Conservation (phyloP, 2,888 invertebrate genomes). For the Lochmaea crataegi region DNA sequence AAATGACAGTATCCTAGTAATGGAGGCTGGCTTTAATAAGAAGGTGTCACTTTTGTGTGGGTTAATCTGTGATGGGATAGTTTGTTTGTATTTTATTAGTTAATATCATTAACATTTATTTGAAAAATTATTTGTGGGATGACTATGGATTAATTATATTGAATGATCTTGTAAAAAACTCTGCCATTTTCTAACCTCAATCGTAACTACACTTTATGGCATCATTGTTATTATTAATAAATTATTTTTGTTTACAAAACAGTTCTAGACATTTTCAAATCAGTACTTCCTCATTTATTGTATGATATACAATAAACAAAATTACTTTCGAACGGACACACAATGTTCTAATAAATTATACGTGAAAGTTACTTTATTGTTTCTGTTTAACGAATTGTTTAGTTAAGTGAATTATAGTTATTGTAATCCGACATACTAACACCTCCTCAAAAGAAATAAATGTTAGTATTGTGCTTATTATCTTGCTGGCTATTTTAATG, state of each 20-base stretch:
- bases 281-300: conserved; percentile 29
- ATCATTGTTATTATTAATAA: not conserved
- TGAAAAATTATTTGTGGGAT: too few relatives aligned
- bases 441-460: conserved; percentile 38
- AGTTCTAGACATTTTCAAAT: conserved; percentile 4
- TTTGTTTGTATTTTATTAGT: too few relatives aligned
- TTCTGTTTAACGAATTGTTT: conserved; percentile 42
- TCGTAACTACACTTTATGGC: not conserved
- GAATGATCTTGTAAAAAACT: not conserved
- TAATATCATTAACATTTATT: too few relatives aligned
- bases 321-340: conserved; percentile 32
- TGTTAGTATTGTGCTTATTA: conserved; percentile 27
- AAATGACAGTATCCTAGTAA: too few relatives aligned
- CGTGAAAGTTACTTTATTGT: conserved; percentile 42
- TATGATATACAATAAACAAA: conserved; percentile 30
- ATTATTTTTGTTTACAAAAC: not conserved
- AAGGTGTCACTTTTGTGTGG: too few relatives aligned
- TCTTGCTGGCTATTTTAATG: conserved; percentile 22
- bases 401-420: conserved; percentile 41
- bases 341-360: conserved; percentile 39
- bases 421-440: conserved; percentile 41
- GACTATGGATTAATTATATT: too few relatives aligned
- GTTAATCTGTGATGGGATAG: too few relatives aligned
- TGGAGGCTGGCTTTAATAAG: too few relatives aligned
- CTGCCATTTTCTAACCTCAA: not conserved